phyloP scores from a whole-genome alignment of 2,797 vertebrate species.

The Nannoperca australis region DNA sequence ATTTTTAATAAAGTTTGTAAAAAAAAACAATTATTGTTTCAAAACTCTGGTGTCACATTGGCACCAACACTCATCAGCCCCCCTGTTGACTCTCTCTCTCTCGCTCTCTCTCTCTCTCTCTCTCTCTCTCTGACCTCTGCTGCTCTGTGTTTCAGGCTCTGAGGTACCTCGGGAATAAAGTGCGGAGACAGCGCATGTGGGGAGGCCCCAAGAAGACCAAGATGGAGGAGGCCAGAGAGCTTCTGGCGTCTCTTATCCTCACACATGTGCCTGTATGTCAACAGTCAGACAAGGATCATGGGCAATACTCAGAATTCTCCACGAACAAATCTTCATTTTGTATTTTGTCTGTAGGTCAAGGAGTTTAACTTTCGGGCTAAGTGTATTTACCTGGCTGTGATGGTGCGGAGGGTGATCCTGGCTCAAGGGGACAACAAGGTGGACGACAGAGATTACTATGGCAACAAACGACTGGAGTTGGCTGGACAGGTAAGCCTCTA shows the following conservation, averaged over 20 bases:
- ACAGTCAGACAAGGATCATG: not conserved
- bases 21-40: not conserved
- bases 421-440: conserved; percentile 98
- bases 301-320: rapidly evolving
- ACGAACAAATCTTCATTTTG: not conserved
- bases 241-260: conserved; percentile 95
- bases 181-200: conserved; percentile 98
- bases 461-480: conserved; percentile 97
- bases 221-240: conserved; percentile 98
- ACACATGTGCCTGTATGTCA: conserved; percentile 94
- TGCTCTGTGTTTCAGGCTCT: conserved; percentile 87
- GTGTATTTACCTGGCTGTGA: conserved; percentile 97
- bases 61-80: not conserved
- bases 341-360: conserved; percentile 88
- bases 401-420: conserved; percentile 97
- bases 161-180: conserved; percentile 97
- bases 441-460: conserved; percentile 98
- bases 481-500: conserved; percentile 93
- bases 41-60: not conserved
- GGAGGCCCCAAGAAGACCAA: conserved; percentile 98
- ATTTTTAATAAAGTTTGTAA: not conserved
- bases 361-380: conserved; percentile 99
- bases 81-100: not conserved
- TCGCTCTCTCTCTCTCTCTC: too few relatives aligned
- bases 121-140: conserved; percentile 14